Evolutionary conservation across 2,888 invertebrate genomes (phyloP), one percentile per base, ranked within the genome.

Genomic region (Drosophila fulvimacula): DNA sequence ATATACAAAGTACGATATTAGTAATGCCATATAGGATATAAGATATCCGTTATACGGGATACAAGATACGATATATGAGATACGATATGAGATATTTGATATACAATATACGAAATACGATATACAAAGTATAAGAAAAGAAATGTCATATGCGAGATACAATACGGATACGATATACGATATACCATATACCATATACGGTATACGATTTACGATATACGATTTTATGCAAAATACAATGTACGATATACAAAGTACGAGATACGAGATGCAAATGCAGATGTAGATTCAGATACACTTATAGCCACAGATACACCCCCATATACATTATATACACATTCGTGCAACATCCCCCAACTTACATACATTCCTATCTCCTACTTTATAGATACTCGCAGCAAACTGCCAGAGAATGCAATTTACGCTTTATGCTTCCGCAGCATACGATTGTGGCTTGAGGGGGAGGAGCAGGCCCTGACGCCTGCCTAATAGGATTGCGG

Each of bases 401-500:
- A 65, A 38, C 56, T 44, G 61, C 36, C 53, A 58, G 51, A 46
- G 53, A 62, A 56, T 62, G 74, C 67, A 78, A 81, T 78, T 78
- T 81, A 70, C 65, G 77, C 42, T 48, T n/a, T n/a, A n/a, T 55
- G 63, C 34, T 49, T 3, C 19, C 5, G 34, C 49, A 2, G 11
- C 59, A 48, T 30, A 13, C 4, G n/a, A 52, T 3, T 56, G 49
- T 19, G 52, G 36, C 15, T 32, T 24, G 38, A 27, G 44, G 30
- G 21, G 46, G 30, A 6, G 38, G 7, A 1, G n/a, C 6, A n/a
- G 21, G n/a, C 19, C n/a, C 15, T n/a, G 17, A 11, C 21, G 10
- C 11, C 27, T 1, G 56, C 41, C 59, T 78, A 81, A 79, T 74
- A 70, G 79, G 78, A 79, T 79, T 81, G 79, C 24, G 75, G 79